phyloP scores from a whole-genome alignment of 2,797 vertebrate genomes.

The Acipenser transmontanus region DNA sequence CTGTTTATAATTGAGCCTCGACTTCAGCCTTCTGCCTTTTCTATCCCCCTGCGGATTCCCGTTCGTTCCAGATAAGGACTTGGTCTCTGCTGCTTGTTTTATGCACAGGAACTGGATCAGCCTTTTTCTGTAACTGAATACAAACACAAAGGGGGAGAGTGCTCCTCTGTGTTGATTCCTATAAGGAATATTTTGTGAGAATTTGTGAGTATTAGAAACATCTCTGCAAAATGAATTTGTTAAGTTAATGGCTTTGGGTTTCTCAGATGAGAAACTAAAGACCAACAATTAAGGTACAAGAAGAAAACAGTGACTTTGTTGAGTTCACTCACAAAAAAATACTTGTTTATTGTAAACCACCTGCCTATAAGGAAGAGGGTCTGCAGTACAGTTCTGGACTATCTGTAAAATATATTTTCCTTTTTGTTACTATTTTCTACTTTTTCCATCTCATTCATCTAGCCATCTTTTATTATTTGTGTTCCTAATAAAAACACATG shows the following conservation, averaged over 20 bases:
- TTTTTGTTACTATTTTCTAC: background rate
- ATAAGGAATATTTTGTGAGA: background rate
- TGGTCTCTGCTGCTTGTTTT: too few species aligned
- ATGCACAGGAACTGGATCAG: too few species aligned
- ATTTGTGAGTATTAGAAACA: background rate
- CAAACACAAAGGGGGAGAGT: background rate
- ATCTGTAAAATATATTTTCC: too few species aligned
- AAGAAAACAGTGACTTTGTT: background rate
- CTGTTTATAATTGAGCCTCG: too few species aligned
- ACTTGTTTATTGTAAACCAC: background rate
- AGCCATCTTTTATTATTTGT: too few species aligned
- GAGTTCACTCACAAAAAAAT: background rate
- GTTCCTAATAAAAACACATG: too few species aligned
- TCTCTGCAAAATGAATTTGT: background rate
- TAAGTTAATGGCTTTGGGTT: background rate
- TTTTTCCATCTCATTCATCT: background rate
- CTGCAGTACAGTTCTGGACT: too few species aligned
- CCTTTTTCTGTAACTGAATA: background rate
- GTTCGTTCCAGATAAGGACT: too few species aligned
- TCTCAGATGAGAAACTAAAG: background rate
- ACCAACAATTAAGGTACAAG: background rate
- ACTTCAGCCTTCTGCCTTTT: too few species aligned
- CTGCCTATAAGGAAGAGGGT: too few species aligned
- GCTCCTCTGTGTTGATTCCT: too few species aligned
- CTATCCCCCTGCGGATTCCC: too few species aligned